A percentile compares a stretch with the other conserved stretches of the same genome.
These are phyloP conservation scores for Sphinx pinastri DNA, from an alignment of 2,888 invertebrate species.

Conservation along the genomic window DNA sequence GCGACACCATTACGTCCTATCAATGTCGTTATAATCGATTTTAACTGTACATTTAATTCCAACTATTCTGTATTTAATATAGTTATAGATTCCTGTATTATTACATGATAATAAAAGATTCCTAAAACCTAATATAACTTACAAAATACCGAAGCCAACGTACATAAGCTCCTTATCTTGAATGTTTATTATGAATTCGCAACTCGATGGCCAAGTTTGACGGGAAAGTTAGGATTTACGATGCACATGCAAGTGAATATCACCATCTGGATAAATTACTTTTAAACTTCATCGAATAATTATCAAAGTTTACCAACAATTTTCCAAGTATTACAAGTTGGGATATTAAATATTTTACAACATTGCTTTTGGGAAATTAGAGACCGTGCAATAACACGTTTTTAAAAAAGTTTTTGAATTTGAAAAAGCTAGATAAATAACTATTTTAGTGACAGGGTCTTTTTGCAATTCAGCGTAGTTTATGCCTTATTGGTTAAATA, in stretches of 20 bases:
- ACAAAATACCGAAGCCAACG: no score
- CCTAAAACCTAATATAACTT: no score
- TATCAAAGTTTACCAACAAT: neutral
- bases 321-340: neutral
- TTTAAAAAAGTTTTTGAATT: neutral
- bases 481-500: no score
- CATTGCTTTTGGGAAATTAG: neutral
- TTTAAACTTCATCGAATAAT: conserved; percentile 4
- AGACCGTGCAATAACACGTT: neutral
- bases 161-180: neutral
- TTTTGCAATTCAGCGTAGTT: no score
- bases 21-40: no score
- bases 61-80: no score
- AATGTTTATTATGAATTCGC: conserved; percentile 7
- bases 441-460: no score
- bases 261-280: neutral
- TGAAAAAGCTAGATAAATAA: no score
- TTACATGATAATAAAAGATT: no score
- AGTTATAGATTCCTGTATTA: no score
- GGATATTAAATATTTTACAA: neutral
- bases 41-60: no score
- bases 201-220: neutral
- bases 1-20: no score
- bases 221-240: conserved; percentile 22
- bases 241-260: conserved; percentile 13